A percentile compares a stretch with the other conserved stretches of the same genome.
Evolutionary conservation across 2,888 invertebrate species (phyloP).

Genomic region (Mechanitis messenoides): DNA sequence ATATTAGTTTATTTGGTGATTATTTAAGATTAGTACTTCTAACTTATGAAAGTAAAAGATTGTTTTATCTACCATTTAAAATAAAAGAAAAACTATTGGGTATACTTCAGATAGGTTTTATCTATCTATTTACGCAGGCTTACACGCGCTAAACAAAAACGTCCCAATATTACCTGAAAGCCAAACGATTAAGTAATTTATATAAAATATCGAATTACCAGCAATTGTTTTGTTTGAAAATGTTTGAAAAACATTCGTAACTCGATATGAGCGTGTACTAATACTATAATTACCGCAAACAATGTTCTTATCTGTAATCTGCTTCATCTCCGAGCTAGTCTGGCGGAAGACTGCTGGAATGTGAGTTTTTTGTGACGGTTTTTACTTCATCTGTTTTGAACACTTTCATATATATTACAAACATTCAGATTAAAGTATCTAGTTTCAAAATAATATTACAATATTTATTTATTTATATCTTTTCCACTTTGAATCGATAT

Average conservation of each 20-base stretch:
- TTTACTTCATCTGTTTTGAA: no score
- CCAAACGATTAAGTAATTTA: constrained; percentile 7
- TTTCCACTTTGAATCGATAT: no score
- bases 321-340: constrained; percentile 31
- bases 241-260: constrained; percentile 53
- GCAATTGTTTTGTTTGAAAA: constrained; percentile 44
- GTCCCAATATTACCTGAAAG: constrained; percentile 15
- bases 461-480: not conserved
- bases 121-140: not conserved
- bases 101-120: no score
- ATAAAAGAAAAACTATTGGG: no score
- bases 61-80: no score
- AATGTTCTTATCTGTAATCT: constrained; percentile 51
- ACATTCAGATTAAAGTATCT: no score
- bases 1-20: no score
- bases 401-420: no score
- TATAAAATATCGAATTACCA: constrained; percentile 55
- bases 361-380: not conserved
- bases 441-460: no score
- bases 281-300: constrained; percentile 64
- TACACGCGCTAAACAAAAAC: constrained; percentile 9
- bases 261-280: constrained; percentile 39
- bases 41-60: no score
- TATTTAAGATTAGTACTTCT: no score
- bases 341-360: constrained; percentile 29